phyloP scores from a whole-genome alignment of 2,797 vertebrate species.

The Macrochelys suwanniensis region DNA sequence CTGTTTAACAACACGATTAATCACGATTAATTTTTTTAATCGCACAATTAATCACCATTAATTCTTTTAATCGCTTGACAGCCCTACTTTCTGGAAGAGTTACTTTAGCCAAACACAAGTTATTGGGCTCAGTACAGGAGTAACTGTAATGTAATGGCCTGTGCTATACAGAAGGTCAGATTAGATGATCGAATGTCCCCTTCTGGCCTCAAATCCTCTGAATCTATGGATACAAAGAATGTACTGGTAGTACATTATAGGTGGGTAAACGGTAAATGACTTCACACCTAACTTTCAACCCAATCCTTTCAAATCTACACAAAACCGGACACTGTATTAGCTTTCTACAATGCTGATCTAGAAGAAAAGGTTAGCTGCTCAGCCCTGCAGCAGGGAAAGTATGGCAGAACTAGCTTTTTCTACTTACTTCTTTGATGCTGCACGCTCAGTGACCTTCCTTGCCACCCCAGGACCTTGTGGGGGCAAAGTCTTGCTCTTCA shows the following conservation, averaged over 20 bases:
- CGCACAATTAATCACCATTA: no score
- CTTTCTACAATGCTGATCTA: neutral
- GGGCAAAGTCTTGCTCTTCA: neutral
- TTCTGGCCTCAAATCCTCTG: neutral
- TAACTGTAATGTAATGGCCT: neutral
- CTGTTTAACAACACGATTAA: no score
- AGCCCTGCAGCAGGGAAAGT: neutral
- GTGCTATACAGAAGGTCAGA: neutral
- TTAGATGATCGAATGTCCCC: neutral
- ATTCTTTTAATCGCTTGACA: no score
- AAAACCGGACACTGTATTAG: neutral
- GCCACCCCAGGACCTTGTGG: neutral
- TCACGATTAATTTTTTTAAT: no score
- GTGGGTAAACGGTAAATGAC: neutral
- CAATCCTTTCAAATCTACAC: neutral
- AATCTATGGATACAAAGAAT: neutral
- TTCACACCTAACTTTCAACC: neutral
- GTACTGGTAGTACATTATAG: neutral
- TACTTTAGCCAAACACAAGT: neutral
- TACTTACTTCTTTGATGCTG: neutral
- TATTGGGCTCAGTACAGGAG: neutral
- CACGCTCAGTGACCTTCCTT: neutral
- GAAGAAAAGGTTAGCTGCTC: neutral
- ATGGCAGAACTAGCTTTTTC: neutral
- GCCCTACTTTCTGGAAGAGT: neutral